phyloP scores from a whole-genome alignment of 2,797 vertebrate species.

The Amniataba percoides region DNA sequence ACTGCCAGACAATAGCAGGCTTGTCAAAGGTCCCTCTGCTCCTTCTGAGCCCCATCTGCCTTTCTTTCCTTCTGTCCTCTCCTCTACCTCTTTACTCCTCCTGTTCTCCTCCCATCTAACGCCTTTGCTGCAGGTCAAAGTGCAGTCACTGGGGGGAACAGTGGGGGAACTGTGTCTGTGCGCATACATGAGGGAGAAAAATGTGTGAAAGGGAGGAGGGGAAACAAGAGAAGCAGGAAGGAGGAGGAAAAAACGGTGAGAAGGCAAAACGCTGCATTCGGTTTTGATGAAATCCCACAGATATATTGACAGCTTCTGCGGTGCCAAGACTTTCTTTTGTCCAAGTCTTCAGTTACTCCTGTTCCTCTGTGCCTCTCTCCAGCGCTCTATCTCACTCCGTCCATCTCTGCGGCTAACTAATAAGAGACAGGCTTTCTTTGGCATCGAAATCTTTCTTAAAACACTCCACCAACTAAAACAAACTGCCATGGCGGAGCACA shows the following conservation, averaged over 20 bases:
- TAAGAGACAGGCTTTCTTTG: conserved; percentile 40
- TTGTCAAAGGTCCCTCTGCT: conserved; percentile 56
- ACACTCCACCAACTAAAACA: conserved; percentile 27
- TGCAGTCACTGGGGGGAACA: conserved; percentile 22
- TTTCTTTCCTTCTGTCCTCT: conserved; percentile 25
- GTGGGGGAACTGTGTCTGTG: conserved; percentile 14
- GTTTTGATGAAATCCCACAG: conserved; percentile 28
- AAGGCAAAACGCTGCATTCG: conserved; percentile 17
- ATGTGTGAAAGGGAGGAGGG: conserved; percentile 9
- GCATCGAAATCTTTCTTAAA: conserved; percentile 20
- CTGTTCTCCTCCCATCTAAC: conserved; percentile 28
- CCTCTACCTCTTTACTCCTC: background rate
- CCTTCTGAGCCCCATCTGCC: conserved; percentile 46
- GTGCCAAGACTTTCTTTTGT: conserved; percentile 26
- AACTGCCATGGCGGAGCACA: conserved; percentile 17
- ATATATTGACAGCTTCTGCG: conserved; percentile 22
- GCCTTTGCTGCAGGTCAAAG: conserved; percentile 42
- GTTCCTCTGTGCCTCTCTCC: conserved; percentile 15
- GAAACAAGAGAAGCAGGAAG: conserved; percentile 1
- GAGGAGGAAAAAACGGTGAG: background rate
- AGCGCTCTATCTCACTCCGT: conserved; percentile 7
- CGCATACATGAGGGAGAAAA: conserved; percentile 7
- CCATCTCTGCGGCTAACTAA: conserved; percentile 39
- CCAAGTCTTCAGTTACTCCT: background rate
- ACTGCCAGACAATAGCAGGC: conserved; percentile 41